A percentile compares a stretch with the other conserved stretches of the same genome.
phyloP scores from a whole-genome alignment of 2,113 vertebrate species.

The Apus apus region DNA sequence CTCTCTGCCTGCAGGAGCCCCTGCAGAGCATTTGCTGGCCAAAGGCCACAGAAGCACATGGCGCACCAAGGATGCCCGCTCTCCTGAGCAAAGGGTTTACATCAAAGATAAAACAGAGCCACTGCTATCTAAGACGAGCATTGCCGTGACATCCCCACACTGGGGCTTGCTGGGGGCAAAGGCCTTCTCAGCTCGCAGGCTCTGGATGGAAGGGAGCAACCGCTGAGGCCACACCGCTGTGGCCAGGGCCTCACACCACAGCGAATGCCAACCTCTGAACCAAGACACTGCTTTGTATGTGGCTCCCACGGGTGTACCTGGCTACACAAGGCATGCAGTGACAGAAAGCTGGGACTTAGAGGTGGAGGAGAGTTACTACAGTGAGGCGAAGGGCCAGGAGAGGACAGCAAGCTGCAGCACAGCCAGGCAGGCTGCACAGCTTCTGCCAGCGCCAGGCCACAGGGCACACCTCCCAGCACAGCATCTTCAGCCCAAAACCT shows the following conservation, averaged over 20 bases:
- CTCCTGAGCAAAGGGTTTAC: not conserved
- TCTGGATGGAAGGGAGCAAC: not conserved
- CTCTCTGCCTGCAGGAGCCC: not conserved
- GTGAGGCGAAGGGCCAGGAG: not conserved
- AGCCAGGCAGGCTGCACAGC: not conserved
- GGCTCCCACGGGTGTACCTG: fast-evolving
- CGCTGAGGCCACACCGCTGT: not conserved
- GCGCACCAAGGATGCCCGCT: fast-evolving
- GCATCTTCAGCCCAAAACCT: not conserved
- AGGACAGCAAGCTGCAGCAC: not conserved
- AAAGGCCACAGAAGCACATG: fast-evolving
- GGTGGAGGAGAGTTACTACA: not conserved
- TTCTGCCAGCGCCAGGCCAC: not conserved
- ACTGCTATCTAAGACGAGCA: fast-evolving
- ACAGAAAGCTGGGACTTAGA: not conserved
- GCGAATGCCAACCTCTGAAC: not conserved
- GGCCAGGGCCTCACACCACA: not conserved
- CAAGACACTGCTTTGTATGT: not conserved
- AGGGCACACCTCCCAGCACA: not conserved
- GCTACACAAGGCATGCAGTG: fast-evolving
- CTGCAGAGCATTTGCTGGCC: not conserved
- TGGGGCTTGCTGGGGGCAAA: not conserved
- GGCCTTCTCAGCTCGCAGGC: fast-evolving
- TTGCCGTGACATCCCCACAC: not conserved
- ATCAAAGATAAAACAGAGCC: not conserved